Base-by-base conservation (phyloP, 2,797 vertebrate genomes). In the Adrianichthys oophorus region DNA sequence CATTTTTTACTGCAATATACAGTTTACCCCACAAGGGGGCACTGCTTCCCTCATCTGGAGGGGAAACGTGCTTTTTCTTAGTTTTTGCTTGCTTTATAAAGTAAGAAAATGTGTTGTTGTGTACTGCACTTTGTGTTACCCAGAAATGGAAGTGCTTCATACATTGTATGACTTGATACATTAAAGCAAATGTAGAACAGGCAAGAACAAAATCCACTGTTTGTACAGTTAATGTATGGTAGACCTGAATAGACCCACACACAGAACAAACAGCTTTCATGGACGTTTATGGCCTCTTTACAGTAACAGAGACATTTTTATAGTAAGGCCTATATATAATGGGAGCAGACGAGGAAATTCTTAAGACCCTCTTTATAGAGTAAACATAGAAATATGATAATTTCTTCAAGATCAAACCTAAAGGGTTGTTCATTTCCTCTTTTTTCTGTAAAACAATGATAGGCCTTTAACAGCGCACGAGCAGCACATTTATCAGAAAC, bases 401-500 rank as follows among this genome's bases (percentile, higher is more conserved):
- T 66, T 44, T 59, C 79, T 66, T 60, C 53, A 65, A 63, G 79
- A 73, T 75, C 59, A 76, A 79, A 61, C 66, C 63, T 68, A 62
- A 79, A 63, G 68, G 70, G 60, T 73, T 73, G 59, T 56, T 79
- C 71, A 72, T 81, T 85, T 74, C 74, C 32, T 3, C 62, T 63
- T 64, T 79, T 83, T 83, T 72, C 72, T 67, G 66, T 49, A 64
- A 76, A 79, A 83, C 88, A 87, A 90, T 90, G 86, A 90, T 65
- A 72, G 71, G 60, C 76, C 76, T 76, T 86, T 74, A 66, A 73
- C 57, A 68, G 76, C 77, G 48, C 43, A 63, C 62, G 14, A 85
- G 72, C 76, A 62, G 85, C 68, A 74, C 76, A 79, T 86, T 87
- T 85, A 77, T 89, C 83, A 86, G 79, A 87, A 85, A 80, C 84